Percentiles rank a stretch among this genome's conserved stretches.
phyloP scores from a whole-genome alignment of 1,140 invertebrate genomes.

The Paraescarpia echinospica region DNA sequence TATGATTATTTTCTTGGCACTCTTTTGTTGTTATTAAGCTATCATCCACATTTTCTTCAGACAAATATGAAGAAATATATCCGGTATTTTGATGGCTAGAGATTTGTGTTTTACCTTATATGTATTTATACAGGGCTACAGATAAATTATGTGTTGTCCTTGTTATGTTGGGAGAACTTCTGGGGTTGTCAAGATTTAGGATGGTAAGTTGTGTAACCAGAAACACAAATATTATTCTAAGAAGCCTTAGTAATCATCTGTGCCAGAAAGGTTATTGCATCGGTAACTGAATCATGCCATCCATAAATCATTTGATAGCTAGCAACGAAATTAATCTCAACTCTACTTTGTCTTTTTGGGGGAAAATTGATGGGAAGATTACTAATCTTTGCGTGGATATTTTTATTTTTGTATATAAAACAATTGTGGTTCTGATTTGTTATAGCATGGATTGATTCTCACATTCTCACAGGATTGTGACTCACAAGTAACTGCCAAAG shows the following conservation, averaged over 20 bases:
- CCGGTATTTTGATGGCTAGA: no score
- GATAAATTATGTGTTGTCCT: no score
- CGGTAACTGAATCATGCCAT: not conserved
- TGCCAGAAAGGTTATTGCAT: not conserved
- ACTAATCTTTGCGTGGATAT: not conserved
- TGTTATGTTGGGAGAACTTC: no score
- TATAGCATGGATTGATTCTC: not conserved
- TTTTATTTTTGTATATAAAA: not conserved
- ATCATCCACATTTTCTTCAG: no score
- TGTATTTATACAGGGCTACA: no score
- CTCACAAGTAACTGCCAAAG: not conserved
- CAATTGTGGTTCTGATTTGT: not conserved
- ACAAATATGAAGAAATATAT: no score
- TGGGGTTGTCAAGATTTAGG: no score
- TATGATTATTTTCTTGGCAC: no score
- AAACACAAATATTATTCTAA: not conserved
- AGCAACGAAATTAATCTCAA: not conserved
- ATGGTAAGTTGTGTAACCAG: no score
- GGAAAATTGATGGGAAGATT: not conserved
- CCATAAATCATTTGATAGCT: not conserved
- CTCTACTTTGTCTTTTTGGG: not conserved
- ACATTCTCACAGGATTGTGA: not conserved
- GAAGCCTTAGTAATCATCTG: not conserved
- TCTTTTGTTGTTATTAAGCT: no score
- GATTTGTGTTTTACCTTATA: no score